Conservation (phyloP, 1,140 invertebrate species). For the Ganaspis sp. region DNA sequence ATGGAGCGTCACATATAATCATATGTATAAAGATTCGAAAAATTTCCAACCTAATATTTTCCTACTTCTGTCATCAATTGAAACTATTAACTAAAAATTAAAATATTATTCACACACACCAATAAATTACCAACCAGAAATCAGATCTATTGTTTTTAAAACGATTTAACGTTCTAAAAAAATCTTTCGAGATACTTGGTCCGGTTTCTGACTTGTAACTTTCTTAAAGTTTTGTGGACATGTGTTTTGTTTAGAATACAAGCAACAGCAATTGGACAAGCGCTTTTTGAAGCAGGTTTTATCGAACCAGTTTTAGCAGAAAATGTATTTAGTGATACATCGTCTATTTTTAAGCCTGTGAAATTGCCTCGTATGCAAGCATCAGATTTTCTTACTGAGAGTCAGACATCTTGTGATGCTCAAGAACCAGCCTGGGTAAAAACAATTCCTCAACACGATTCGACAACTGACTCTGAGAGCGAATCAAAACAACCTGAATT, state of each 20-base stretch:
- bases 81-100: too few relatives aligned
- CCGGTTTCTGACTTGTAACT: too few relatives aligned
- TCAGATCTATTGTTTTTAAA: too few relatives aligned
- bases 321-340: conserved; percentile 76
- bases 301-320: conserved; percentile 83
- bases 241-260: conserved; percentile 80
- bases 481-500: conserved; percentile 70
- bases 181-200: too few relatives aligned
- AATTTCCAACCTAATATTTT: too few relatives aligned
- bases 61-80: too few relatives aligned
- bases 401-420: conserved; percentile 71
- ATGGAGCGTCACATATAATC: too few relatives aligned
- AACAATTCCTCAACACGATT: conserved; percentile 80
- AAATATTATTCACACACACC: too few relatives aligned
- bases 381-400: conserved; percentile 66
- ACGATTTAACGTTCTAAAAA: too few relatives aligned
- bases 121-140: too few relatives aligned
- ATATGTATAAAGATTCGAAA: too few relatives aligned
- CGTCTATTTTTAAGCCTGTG: conserved; percentile 76
- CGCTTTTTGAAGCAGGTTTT: conserved; percentile 86
- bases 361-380: conserved; percentile 73
- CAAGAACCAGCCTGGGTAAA: conserved; percentile 85
- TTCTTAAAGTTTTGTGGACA: conserved; percentile 27
- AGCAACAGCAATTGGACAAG: conserved; percentile 88
- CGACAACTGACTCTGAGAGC: conserved; percentile 78